Base-by-base conservation (phyloP, 2,113 vertebrate genomes). In the Ceuthmochares aereus region DNA sequence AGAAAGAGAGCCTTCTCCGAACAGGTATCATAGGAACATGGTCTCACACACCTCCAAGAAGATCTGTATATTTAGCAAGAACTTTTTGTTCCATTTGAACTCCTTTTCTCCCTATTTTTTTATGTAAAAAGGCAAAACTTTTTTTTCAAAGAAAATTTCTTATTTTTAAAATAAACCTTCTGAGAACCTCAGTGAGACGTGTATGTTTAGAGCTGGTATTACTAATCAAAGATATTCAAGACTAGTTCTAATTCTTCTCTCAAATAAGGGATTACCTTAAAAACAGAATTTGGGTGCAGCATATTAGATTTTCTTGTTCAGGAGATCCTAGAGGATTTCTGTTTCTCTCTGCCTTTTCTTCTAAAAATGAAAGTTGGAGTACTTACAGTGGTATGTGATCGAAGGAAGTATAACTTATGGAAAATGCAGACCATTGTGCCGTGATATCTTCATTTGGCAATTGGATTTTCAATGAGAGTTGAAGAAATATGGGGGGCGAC, bases 401-500 rank as follows among this genome's bases (percentile, higher is more conserved):
- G 22, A 43, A 73, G 49, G 17, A 89, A 42, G 27, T 18, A 42
- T 73, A 47, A 8, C 9, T 34, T 90, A 29, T 13, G 17, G 32
- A 84, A 93, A 96, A 83, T 30, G 6, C 11, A 83, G 75, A 76
- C 11, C 0, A 6, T 37, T 55, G 42, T 51, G 43, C 25, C 20
- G 2, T 60, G 49, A 30, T 59, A n/a, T 43, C 22, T 76, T 76
- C 5, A 58, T 49, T 2, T 89, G 29, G 14, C 29, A 78, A 27
- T 87, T 52, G 17, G 6, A 81, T 74, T 94, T 90, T 75, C 47
- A 59, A n/a, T 76, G 34, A 27, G 15, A 51, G 22, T 26, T 67
- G 18, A 77, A 80, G 45, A 77, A 80, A 63, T 67, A n/a, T 0
- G 0, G 18, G 7, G 10, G 5, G 0, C 20, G 55, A 63, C 10